Conservation (phyloP, 2,797 vertebrate species). For the Acanthis flammea region DNA sequence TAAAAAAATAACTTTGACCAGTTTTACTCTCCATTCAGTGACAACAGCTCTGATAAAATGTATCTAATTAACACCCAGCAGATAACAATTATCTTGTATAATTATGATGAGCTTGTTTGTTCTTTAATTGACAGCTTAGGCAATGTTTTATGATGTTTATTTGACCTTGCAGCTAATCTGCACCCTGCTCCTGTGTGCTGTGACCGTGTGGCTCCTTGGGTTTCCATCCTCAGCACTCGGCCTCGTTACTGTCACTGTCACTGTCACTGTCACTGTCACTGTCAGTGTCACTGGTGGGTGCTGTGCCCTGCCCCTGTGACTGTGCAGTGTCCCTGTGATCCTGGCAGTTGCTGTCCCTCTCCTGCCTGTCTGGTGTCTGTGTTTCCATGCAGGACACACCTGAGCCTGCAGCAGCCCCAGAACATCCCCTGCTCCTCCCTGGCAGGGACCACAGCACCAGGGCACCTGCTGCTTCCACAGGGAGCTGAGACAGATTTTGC, state of each 20-base stretch:
- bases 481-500: background rate
- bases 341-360: background rate
- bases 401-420: background rate
- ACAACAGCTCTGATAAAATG: constrained; percentile 32
- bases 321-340: accelerated
- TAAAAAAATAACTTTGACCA: background rate
- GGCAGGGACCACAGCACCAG: background rate
- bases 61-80: constrained; percentile 59
- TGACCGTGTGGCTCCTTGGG: background rate
- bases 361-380: background rate
- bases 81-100: constrained; percentile 54
- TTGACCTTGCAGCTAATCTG: constrained; percentile 43
- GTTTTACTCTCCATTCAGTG: background rate
- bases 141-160: constrained; percentile 58
- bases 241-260: background rate
- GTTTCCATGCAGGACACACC: background rate
- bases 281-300: background rate
- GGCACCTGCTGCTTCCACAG: background rate
- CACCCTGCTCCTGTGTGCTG: background rate
- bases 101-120: constrained; percentile 56
- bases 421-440: background rate
- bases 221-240: background rate
- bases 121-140: constrained; percentile 49
- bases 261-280: background rate
- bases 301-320: background rate